phyloP scores from a whole-genome alignment of 2,797 vertebrate genomes.

The Crax fasciolata region DNA sequence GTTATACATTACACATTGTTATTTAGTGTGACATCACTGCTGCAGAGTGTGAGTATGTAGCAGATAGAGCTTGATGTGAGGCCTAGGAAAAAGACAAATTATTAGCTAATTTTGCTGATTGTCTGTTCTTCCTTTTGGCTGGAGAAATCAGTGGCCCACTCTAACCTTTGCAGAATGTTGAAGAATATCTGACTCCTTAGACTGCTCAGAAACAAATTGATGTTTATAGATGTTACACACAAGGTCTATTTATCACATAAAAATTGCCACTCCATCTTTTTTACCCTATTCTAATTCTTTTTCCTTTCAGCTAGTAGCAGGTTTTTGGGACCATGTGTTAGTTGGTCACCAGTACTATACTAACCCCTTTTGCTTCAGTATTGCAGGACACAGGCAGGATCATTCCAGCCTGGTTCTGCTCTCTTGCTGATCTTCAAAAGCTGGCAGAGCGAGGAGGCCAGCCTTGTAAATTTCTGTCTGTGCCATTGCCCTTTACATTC shows the following conservation, averaged over 20 bases:
- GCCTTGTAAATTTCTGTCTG: not conserved
- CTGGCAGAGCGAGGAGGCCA: not conserved
- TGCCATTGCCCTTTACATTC: not conserved
- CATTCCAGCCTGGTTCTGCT: not conserved
- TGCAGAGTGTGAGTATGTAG: not conserved
- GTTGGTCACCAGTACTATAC: not conserved
- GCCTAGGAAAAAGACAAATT: not conserved
- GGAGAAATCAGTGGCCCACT: not conserved
- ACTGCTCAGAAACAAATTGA: not conserved
- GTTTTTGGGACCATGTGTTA: accelerated
- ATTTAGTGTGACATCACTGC: not conserved
- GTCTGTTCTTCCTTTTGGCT: not conserved
- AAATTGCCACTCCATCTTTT: not conserved
- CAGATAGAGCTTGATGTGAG: not conserved
- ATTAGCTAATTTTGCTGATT: not conserved
- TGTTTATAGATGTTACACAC: not conserved
- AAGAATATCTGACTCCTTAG: not conserved
- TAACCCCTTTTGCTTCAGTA: not conserved
- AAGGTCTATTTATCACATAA: not conserved
- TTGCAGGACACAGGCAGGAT: not conserved
- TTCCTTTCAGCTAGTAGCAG: not conserved
- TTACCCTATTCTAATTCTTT: not conserved
- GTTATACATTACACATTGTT: not conserved
- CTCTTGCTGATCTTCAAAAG: not conserved
- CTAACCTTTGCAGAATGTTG: not conserved